These are phyloP conservation scores for Zaprionus inermis DNA, from an alignment of 1,140 invertebrate species.

Conservation along the genomic window DNA sequence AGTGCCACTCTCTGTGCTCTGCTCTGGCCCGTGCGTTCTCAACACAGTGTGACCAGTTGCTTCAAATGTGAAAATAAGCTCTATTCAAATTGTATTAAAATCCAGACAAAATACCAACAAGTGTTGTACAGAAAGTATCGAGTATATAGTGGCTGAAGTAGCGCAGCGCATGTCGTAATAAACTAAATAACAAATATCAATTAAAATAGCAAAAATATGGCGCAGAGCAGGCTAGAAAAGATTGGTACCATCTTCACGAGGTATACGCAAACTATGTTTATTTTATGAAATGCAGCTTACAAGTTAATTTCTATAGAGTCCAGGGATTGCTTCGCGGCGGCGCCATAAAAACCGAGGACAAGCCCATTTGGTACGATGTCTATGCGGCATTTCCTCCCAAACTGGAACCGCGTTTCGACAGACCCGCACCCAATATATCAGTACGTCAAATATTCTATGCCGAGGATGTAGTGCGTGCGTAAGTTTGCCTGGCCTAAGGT, in stretches of 20 bases:
- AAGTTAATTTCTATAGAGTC: conserved; percentile 86
- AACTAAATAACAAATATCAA: conserved; percentile 33
- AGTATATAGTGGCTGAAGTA: conserved; percentile 18
- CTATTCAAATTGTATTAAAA: conserved; percentile 13
- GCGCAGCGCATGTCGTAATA: conserved; percentile 64
- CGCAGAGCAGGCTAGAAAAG: conserved; percentile 88
- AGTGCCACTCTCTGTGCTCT: conserved; percentile 16
- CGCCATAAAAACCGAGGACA: conserved; percentile 90
- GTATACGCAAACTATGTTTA: conserved; percentile 72
- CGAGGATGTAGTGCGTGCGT: conserved; percentile 95
- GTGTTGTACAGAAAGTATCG: conserved; percentile 25
- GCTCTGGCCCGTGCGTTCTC: conserved; percentile 39
- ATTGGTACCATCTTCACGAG: conserved; percentile 90
- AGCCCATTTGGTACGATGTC: conserved; percentile 95
- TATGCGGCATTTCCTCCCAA: conserved; percentile 94
- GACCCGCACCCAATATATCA: conserved; percentile 86
- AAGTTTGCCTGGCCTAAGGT: conserved; percentile 79
- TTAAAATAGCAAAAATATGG: conserved; percentile 84
- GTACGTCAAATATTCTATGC: conserved; percentile 91
- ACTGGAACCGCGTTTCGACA: conserved; percentile 89
- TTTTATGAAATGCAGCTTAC: neutral
- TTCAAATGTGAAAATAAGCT: conserved; percentile 12
- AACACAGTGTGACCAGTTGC: conserved; percentile 49
- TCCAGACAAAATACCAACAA: conserved; percentile 1
- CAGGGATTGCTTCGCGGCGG: conserved; percentile 90